Evolutionary conservation across 2,888 invertebrate genomes (phyloP).

Genomic region (Meteorus colon): DNA sequence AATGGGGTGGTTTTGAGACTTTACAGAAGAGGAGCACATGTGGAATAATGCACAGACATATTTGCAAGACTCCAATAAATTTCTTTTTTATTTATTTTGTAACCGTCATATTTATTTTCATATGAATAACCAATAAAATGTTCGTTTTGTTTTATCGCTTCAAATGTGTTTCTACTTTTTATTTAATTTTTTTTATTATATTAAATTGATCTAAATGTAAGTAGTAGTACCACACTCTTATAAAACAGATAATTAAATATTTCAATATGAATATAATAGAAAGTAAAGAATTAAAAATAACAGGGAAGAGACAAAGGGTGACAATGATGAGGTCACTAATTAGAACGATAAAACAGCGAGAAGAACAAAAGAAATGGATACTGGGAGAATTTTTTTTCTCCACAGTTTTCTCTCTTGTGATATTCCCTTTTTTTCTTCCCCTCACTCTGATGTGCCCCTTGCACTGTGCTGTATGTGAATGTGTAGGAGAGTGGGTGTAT

Average conservation of each 20-base stretch:
- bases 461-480: too few relatives aligned
- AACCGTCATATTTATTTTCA: background rate
- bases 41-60: slow-evolving; percentile 39
- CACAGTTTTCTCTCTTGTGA: background rate
- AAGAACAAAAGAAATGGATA: slow-evolving; percentile 5
- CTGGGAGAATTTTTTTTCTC: background rate
- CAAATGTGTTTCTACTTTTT: background rate
- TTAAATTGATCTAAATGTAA: background rate
- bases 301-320: background rate
- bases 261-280: background rate
- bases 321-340: background rate
- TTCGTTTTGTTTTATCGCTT: background rate
- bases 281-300: background rate
- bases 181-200: slow-evolving; percentile 35
- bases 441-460: too few relatives aligned
- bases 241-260: background rate
- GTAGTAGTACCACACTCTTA: background rate
- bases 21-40: slow-evolving; percentile 10
- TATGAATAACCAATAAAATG: slow-evolving; percentile 36
- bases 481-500: too few relatives aligned
- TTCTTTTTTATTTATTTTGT: background rate
- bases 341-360: background rate
- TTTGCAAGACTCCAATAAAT: slow-evolving; percentile 27
- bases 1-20: slow-evolving; percentile 42
- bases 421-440: background rate